Evolutionary conservation across 2,797 vertebrate species (phyloP), one percentile per base, ranked within the genome.

Genomic region (Microctenopoma steveboyesi): DNA sequence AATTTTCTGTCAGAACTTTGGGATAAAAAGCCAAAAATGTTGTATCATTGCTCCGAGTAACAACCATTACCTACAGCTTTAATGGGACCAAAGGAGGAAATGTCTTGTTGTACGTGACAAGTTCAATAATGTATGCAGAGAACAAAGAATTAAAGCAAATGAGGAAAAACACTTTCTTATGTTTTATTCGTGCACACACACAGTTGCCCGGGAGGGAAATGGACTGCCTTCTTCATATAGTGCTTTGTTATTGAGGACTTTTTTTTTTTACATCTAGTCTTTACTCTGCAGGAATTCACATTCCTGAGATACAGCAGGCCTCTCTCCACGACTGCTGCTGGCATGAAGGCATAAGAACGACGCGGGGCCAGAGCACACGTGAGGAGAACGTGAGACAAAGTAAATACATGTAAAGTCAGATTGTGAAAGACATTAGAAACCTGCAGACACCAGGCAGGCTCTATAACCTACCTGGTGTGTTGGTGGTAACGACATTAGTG

Each of bases 11-110:
- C 12, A 28, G 8, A 40, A 48, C 45, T 46, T 45, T 43, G 30
- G 30, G 5, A 22, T 22, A 33, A 33, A 33, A 33, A 33, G 30
- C 37, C 40, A 72, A 70, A 60, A 42, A 15, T 27, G 7, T 63
- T 45, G 42, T 7, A 45, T 16, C 42, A 16, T 42, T 45, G 15
- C 42, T 45, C 42, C 6, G 37, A 46, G 43, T 33, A 54, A 56
- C 14, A 43, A 15, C 9, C 42, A 62, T 10, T 2, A n/a, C 15
- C 51, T 59, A 22, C 25, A 53, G 79, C 51, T 60, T 74, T 46
- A 65, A 67, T 43, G 48, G 78, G 72, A 88, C 83, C 81, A 86
- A 85, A 71, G 2, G 33, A 64, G 6, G 11, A 6, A 48, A n/a
- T 27, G 15, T 48, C 28, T 25, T 68, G 69, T 40, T 74, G 45